These are phyloP conservation scores for Dissostichus mawsoni DNA, from an alignment of 2,113 vertebrate genomes.

Conservation along the genomic window DNA sequence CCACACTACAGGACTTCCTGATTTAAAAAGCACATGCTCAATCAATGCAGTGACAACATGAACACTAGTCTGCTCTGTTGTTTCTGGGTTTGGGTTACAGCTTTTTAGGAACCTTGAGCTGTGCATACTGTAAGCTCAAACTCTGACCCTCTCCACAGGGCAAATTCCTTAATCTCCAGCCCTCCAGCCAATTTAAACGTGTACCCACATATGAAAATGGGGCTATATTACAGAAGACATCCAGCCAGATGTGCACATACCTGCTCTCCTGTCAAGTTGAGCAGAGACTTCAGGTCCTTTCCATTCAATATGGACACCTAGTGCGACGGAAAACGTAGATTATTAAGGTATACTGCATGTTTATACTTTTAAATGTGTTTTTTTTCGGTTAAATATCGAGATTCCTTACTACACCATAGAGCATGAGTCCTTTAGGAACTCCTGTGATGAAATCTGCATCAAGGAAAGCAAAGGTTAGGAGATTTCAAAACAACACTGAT, in stretches of 20 bases:
- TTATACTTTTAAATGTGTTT: background rate
- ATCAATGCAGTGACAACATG: conserved; percentile 10
- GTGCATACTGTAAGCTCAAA: conserved; percentile 48
- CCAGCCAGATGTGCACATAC: conserved; percentile 75
- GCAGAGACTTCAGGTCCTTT: conserved; percentile 84
- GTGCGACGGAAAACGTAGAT: background rate
- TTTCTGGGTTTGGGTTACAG: conserved; percentile 56
- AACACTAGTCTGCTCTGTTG: background rate
- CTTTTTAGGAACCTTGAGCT: conserved; percentile 21
- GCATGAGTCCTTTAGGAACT: conserved; percentile 90
- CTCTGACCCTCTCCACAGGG: conserved; percentile 57
- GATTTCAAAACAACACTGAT: conserved; percentile 8
- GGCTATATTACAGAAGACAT: background rate
- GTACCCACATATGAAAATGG: conserved; percentile 38
- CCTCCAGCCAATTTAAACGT: conserved; percentile 36
- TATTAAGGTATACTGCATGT: background rate
- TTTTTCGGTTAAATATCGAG: conserved; percentile 1
- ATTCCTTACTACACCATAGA: conserved; percentile 91
- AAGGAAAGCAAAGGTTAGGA: conserved; percentile 19
- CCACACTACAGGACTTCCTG: background rate
- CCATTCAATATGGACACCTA: conserved; percentile 92
- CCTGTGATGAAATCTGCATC: conserved; percentile 91
- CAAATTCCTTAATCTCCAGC: conserved; percentile 58
- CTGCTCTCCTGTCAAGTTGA: conserved; percentile 93
- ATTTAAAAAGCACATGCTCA: conserved; percentile 36